Percentiles rank a stretch among this genome's conserved stretches.
Evolutionary conservation across 2,888 invertebrate genomes (phyloP).

Genomic region (Apomyelois bistriatella): DNA sequence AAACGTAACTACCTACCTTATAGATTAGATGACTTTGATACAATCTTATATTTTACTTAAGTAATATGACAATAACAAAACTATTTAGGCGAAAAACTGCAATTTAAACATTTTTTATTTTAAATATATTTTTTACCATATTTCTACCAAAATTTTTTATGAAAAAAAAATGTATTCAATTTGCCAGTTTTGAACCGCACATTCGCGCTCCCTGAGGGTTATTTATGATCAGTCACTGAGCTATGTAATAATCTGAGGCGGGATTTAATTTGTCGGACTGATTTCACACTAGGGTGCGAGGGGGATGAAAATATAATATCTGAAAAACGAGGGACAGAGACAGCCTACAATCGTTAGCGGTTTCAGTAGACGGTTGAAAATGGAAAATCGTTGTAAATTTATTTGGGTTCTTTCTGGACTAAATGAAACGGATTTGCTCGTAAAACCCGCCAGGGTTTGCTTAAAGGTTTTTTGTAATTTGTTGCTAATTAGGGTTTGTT

Average conservation of each 20-base stretch:
- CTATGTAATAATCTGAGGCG: conserved; percentile 86
- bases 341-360: conserved; percentile 57
- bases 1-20: too few species aligned
- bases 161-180: conserved; percentile 29
- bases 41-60: too few species aligned
- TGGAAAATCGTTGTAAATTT: conserved; percentile 55
- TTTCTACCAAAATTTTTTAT: not conserved
- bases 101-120: not conserved
- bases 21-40: too few species aligned
- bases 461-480: conserved; percentile 25
- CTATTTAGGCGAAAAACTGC: too few species aligned
- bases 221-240: conserved; percentile 86
- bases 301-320: conserved; percentile 30
- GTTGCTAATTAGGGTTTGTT: conserved; percentile 21
- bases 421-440: conserved; percentile 46
- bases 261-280: conserved; percentile 87
- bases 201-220: conserved; percentile 58
- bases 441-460: conserved; percentile 18
- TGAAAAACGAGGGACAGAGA: conserved; percentile 29
- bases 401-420: conserved; percentile 39
- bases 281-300: conserved; percentile 81
- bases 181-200: conserved; percentile 34
- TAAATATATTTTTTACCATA: not conserved
- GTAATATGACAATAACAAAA: too few species aligned
- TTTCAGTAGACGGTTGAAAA: conserved; percentile 52